Evolutionary conservation across 2,888 invertebrate genomes (phyloP).

Genomic region (Imbricaverruca yamaguchii): DNA sequence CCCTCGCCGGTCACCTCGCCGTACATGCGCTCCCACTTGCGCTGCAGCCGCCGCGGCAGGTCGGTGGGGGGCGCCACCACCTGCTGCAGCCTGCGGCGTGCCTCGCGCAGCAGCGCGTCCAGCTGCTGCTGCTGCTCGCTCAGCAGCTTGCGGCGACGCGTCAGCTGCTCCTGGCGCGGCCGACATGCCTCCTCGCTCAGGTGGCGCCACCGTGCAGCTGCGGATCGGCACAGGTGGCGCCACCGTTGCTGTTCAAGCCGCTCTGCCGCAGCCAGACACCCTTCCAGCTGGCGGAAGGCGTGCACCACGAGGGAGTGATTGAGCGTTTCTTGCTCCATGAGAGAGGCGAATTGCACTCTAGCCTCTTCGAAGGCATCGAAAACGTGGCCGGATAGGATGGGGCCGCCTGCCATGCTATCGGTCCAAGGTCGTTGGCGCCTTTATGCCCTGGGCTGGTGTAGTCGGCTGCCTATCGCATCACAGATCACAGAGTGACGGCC

Average conservation of each 20-base stretch:
- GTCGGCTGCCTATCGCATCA: not conserved
- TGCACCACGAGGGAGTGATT: not conserved
- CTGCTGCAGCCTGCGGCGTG: not conserved
- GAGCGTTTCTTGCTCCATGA: not conserved
- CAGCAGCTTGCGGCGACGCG: not conserved
- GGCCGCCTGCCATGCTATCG: too few species aligned
- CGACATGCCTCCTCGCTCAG: not conserved
- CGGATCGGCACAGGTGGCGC: not conserved
- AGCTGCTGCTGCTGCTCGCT: slow-evolving; percentile 1
- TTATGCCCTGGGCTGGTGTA: not conserved
- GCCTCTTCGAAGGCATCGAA: not conserved
- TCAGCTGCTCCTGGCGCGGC: not conserved
- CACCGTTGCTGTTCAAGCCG: not conserved
- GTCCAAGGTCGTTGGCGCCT: not conserved
- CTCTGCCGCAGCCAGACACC: not conserved
- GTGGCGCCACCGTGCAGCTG: not conserved
- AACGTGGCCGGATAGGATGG: not conserved
- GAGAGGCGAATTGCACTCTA: not conserved
- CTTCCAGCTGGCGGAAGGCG: not conserved
- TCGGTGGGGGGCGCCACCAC: not conserved
- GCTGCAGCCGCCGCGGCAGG: not conserved
- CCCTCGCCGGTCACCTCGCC: not conserved
- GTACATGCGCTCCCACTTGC: not conserved
- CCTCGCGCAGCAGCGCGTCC: not conserved
- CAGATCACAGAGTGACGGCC: too few species aligned